A percentile compares a stretch with the other conserved stretches of the same genome.
Evolutionary conservation across 2,113 vertebrate genomes (phyloP).

Genomic region (Nothobranchius furzeri): DNA sequence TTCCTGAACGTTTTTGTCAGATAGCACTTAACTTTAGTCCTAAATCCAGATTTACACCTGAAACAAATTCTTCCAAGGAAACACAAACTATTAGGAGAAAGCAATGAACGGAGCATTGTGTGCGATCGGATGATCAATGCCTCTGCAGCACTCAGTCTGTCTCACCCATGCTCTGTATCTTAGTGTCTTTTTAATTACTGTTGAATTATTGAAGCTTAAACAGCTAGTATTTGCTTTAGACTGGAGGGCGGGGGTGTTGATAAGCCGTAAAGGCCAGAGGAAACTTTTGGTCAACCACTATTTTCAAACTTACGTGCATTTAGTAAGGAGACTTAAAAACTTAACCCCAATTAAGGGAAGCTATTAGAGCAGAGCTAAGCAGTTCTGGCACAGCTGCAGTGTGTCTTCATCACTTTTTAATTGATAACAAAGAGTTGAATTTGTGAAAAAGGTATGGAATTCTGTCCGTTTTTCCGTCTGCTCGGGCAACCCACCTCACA

Average conservation of each 20-base stretch:
- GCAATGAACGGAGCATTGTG: conserved; percentile 3
- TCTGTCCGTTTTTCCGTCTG: conserved; percentile 2
- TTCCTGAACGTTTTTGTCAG: no score
- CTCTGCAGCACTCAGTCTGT: conserved; percentile 37
- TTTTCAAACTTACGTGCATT: background rate
- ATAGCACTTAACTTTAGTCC: background rate
- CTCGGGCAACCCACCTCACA: conserved; percentile 19
- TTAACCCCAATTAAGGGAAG: background rate
- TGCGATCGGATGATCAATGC: conserved; percentile 52
- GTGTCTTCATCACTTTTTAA: conserved; percentile 22
- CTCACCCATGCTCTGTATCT: conserved; percentile 45
- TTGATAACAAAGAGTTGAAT: conserved; percentile 44
- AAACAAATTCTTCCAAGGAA: background rate
- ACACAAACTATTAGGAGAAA: background rate
- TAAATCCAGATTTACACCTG: background rate
- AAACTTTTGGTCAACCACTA: conserved; percentile 3
- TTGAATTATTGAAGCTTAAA: conserved; percentile 73
- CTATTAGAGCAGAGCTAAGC: conserved; percentile 18
- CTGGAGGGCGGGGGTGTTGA: conserved; percentile 26
- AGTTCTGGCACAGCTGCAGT: conserved; percentile 16
- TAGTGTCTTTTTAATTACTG: conserved; percentile 70
- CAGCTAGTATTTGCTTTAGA: conserved; percentile 55
- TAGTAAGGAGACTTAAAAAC: background rate
- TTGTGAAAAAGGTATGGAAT: conserved; percentile 23
- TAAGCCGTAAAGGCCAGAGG: conserved; percentile 41